These are phyloP conservation scores for Illadopsis cleaveri DNA, from an alignment of 2,113 vertebrate genomes.

Conservation along the genomic window DNA sequence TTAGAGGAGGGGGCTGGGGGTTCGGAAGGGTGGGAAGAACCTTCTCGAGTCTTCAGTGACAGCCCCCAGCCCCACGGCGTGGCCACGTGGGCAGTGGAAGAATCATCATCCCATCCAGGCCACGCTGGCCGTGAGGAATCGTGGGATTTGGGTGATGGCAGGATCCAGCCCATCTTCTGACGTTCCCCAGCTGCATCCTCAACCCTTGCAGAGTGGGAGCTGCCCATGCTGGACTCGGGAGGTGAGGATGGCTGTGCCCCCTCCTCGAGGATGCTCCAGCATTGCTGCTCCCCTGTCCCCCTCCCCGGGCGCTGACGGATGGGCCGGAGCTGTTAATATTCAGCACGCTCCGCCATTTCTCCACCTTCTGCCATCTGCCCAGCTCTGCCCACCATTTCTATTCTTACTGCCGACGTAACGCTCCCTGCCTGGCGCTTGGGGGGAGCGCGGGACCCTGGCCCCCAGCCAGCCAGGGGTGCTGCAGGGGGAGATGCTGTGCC, in stretches of 20 bases:
- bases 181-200: not conserved
- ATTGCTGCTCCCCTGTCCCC: not conserved
- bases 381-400: slow-evolving; percentile 69
- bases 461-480: not conserved
- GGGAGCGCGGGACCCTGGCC: slow-evolving; percentile 23
- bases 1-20: slow-evolving; percentile 49
- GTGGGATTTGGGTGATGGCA: not conserved
- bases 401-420: slow-evolving; percentile 48
- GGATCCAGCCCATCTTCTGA: not conserved
- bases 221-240: accelerated
- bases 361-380: slow-evolving; percentile 71
- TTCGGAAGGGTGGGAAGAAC: not conserved
- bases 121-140: accelerated
- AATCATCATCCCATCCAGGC: not conserved
- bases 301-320: not conserved
- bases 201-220: not conserved
- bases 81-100: not conserved
- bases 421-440: slow-evolving; percentile 22
- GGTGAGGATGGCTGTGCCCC: not conserved
- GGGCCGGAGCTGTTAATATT: slow-evolving; percentile 61
- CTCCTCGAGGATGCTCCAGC: not conserved
- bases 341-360: slow-evolving; percentile 53
- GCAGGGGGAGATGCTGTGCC: not conserved
- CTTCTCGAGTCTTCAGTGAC: slow-evolving; percentile 7
- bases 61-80: not conserved